Evolutionary conservation across 2,113 vertebrate genomes (phyloP).

Genomic region (Vidua chalybeata): DNA sequence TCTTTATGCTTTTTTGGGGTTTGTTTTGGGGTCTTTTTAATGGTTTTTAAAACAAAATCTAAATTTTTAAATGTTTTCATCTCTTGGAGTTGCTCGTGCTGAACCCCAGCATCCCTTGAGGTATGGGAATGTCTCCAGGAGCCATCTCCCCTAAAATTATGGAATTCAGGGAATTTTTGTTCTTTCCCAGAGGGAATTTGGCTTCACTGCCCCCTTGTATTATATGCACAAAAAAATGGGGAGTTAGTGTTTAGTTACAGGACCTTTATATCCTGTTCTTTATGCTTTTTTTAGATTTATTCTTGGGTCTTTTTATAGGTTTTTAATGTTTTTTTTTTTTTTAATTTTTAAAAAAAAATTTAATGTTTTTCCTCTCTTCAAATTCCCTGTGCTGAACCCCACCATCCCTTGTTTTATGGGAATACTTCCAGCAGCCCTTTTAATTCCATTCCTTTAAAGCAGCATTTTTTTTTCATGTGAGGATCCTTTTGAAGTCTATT

Average conservation of each 20-base stretch:
- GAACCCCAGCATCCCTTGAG: too few species aligned
- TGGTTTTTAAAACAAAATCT: too few species aligned
- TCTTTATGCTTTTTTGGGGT: too few species aligned
- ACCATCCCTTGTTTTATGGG: not conserved
- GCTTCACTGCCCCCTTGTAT: fast-evolving
- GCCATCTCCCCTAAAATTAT: too few species aligned
- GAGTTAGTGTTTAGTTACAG: fast-evolving
- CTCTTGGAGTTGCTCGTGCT: too few species aligned
- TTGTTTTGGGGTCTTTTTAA: too few species aligned
- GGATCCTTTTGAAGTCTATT: not conserved
- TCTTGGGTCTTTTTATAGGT: not conserved
- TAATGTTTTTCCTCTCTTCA: not conserved
- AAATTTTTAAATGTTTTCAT: too few species aligned
- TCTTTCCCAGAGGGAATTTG: too few species aligned
- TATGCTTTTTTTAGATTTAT: not conserved
- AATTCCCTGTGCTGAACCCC: not conserved
- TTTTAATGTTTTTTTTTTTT: not conserved
- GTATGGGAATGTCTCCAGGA: too few species aligned
- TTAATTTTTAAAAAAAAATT: not conserved
- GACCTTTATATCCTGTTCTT: not conserved
- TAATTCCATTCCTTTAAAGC: not conserved
- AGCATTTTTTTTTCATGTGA: not conserved
- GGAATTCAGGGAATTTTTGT: too few species aligned
- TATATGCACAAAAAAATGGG: too few species aligned
- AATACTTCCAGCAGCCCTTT: not conserved